Percentiles rank a stretch among this genome's conserved stretches.
Conservation (phyloP, 1,140 invertebrate species). For the Cheumatopsyche charites region DNA sequence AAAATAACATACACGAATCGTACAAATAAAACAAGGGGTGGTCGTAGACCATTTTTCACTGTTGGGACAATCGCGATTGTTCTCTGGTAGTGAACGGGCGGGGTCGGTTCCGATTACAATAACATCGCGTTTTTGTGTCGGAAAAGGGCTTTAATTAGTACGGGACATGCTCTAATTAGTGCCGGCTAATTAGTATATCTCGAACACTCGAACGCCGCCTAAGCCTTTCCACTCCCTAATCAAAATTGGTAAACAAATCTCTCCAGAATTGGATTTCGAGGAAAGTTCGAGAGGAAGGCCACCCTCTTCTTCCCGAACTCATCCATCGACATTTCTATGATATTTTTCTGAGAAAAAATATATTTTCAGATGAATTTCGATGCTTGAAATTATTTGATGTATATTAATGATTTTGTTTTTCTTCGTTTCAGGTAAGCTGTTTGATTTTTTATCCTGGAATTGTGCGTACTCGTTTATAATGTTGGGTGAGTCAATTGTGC, state of each 20-base stretch:
- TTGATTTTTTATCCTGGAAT: no score
- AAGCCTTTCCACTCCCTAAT: constrained; percentile 26
- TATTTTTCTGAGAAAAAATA: no score
- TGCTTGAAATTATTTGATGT: no score
- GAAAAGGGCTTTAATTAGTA: constrained; percentile 21
- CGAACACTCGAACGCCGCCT: constrained; percentile 29
- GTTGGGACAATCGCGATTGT: constrained; percentile 16
- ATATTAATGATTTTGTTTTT: no score
- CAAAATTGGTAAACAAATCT: constrained; percentile 40
- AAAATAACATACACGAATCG: no score
- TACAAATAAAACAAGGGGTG: background rate
- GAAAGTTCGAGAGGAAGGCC: constrained; percentile 12
- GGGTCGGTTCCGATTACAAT: constrained; percentile 12
- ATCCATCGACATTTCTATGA: background rate
- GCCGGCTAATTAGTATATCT: constrained; percentile 31
- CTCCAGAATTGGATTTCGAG: constrained; percentile 32
- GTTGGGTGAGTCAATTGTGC: no score
- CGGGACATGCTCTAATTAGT: constrained; percentile 28
- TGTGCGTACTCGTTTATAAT: no score
- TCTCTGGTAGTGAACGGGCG: background rate
- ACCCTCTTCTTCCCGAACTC: background rate
- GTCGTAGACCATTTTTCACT: background rate
- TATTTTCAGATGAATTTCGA: no score
- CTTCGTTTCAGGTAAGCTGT: no score
- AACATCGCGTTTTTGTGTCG: constrained; percentile 22